These are phyloP conservation scores for Mesorhabditis spiculigera DNA, from an alignment of 2,888 invertebrate genomes.

Conservation along the genomic window DNA sequence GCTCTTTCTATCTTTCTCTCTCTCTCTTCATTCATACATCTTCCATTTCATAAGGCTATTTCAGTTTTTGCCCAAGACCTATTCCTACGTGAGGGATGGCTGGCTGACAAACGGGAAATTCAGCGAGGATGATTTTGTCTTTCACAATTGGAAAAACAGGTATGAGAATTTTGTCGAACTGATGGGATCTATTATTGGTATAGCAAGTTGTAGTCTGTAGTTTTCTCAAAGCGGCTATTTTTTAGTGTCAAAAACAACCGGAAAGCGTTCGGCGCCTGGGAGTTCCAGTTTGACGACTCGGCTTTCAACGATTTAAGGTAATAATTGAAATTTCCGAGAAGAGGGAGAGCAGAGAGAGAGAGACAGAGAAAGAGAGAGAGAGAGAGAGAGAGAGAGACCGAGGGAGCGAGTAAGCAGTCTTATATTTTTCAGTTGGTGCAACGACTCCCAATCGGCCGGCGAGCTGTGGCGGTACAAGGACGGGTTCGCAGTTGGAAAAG, in stretches of 20 bases:
- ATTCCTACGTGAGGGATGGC: background rate
- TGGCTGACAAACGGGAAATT: background rate
- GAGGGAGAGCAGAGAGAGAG: no score
- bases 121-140: background rate
- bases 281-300: background rate
- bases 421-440: background rate
- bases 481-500: background rate
- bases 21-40: no score
- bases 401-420: no score
- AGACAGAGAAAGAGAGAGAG: no score
- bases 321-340: no score
- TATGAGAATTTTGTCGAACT: background rate
- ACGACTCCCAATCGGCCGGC: background rate
- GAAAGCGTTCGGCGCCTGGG: background rate
- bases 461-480: background rate
- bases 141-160: background rate
- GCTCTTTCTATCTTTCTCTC: background rate
- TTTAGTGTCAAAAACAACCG: background rate
- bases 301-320: background rate
- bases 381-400: no score
- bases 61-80: background rate
- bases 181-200: background rate
- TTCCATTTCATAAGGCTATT: background rate
- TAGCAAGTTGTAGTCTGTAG: no score
- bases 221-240: background rate